Conservation (phyloP, 2,113 vertebrate genomes). For the Hypocryptadius cinnamomeus region DNA sequence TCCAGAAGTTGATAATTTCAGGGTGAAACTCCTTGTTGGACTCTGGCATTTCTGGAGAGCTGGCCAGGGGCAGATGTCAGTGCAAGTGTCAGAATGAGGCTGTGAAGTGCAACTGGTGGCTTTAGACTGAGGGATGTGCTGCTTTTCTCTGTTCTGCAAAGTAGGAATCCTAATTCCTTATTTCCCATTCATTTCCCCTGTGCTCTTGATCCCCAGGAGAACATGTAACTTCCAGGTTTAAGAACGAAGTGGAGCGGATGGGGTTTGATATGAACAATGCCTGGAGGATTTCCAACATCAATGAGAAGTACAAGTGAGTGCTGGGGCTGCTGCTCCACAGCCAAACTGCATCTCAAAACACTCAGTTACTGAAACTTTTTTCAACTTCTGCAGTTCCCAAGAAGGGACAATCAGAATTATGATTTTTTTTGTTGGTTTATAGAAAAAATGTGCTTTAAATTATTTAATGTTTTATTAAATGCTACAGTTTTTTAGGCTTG, state of each 20-base stretch:
- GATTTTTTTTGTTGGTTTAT: neutral
- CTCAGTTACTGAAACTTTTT: neutral
- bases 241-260: constrained; percentile 97
- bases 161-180: neutral
- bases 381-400: neutral
- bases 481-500: neutral
- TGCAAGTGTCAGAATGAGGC: too few species aligned
- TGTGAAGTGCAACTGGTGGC: neutral
- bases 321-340: neutral
- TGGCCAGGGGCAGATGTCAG: neutral
- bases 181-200: neutral
- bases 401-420: neutral
- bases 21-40: neutral
- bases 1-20: neutral
- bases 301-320: constrained; percentile 93
- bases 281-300: constrained; percentile 98
- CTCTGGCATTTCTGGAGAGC: neutral
- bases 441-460: neutral
- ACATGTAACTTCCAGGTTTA: constrained; percentile 91
- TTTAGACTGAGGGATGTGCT: neutral
- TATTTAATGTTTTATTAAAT: neutral
- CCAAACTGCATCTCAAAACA: neutral
- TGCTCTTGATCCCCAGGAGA: constrained; percentile 76
- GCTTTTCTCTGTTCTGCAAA: neutral
- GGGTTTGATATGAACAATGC: constrained; percentile 97